Conservation (phyloP, 2,797 vertebrate species). For the Pangasius djambal region DNA sequence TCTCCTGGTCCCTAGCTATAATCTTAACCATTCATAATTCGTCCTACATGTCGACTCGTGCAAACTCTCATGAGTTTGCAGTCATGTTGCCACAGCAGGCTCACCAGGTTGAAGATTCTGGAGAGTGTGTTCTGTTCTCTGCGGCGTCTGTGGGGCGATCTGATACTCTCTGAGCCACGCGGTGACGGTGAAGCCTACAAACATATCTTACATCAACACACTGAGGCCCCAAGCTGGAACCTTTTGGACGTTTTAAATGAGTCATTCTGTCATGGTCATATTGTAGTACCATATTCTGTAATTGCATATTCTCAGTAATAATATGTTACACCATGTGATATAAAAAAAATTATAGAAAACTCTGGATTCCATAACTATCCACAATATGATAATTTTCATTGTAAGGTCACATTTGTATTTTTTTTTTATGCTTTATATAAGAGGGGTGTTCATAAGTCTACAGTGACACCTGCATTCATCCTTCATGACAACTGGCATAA, state of each 20-base stretch:
- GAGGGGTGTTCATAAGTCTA: not conserved
- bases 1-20: not conserved
- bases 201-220: conserved; percentile 52
- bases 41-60: not conserved
- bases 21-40: not conserved
- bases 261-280: not conserved
- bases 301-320: not conserved
- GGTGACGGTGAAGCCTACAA: conserved; percentile 60
- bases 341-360: not conserved
- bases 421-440: not conserved
- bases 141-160: conserved; percentile 77
- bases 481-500: not conserved
- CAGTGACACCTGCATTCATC: not conserved
- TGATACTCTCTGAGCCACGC: conserved; percentile 72
- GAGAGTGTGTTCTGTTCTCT: conserved; percentile 80
- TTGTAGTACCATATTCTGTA: not conserved
- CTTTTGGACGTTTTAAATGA: not conserved
- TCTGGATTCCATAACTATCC: not conserved
- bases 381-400: not conserved
- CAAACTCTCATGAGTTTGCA: not conserved
- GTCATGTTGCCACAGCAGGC: conserved; percentile 48
- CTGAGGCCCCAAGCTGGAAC: conserved; percentile 1
- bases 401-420: not conserved
- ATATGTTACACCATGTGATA: not conserved
- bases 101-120: conserved; percentile 83